Evolutionary conservation across 2,797 vertebrate species (phyloP), one percentile per base, ranked within the genome.

Genomic region (Tokudaia tokunoshimensis): DNA sequence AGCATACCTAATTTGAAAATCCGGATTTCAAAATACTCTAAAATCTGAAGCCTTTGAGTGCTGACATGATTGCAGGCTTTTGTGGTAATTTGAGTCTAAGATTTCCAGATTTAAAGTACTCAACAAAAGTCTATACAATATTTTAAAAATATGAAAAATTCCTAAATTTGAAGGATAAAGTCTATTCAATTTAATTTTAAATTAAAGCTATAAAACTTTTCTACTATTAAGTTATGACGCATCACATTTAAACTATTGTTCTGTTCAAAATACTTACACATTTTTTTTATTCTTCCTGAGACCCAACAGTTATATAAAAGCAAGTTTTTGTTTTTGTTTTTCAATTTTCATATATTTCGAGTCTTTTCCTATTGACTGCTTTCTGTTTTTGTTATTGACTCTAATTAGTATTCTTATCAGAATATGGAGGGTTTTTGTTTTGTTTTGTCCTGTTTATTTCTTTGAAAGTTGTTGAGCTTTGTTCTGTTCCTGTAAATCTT

Each of bases 401-500:
- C 34, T 57, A 31, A 1, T 34, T 75, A 57, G 8, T 20, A 12
- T 29, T 94, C 1, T 76, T 59, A 26, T 76, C 65, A 81, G 52
- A 94, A 87, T 10, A 12, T 65, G 17, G 29, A 50, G 47, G 76
- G 1, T 0, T 67, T 67, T 67, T 79, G n/a, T 72, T 72, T 37
- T 72, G 70, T 44, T 81, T 78, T 93, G 41, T 37, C 78, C 78
- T 63, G 24, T 63, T 82, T n/a, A 87, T 74, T 61, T 24, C 37
- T 95, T 92, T 92, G 70, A 75, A 92, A 88, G 50, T 84, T 70
- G 10, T 55, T 80, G 15, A 95, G 41, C 75, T 24, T 90, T 91
- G 52, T 44, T 85, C 8, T 72, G 50, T 26, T 67, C 26, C 31
- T 89, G 37, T 34, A 89, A 78, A 75, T 82, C 63, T 65, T 94